Percentiles rank a stretch among this genome's conserved stretches.
Evolutionary conservation across 2,113 vertebrate genomes (phyloP).

Genomic region (Psilopsiagon aurifrons): DNA sequence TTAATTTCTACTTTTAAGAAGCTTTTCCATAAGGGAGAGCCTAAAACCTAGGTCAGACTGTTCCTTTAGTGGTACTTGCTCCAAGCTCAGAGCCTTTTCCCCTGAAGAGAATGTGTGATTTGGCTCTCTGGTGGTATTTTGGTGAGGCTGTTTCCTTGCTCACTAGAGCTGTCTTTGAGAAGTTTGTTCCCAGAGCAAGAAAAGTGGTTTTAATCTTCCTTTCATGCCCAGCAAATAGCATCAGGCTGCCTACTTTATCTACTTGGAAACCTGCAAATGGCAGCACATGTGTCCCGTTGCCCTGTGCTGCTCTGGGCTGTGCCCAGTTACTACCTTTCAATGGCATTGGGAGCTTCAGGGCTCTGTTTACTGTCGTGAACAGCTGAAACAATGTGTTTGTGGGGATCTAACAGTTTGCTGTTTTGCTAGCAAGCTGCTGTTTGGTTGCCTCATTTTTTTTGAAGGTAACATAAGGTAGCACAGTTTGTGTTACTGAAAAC

Average conservation of each 20-base stretch:
- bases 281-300: neutral
- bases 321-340: neutral
- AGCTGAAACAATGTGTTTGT: neutral
- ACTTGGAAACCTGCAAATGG: neutral
- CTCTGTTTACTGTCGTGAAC: neutral
- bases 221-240: neutral
- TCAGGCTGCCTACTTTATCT: neutral
- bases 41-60: neutral
- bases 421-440: neutral
- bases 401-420: neutral
- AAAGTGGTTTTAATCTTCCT: neutral
- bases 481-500: neutral
- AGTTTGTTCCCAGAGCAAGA: neutral
- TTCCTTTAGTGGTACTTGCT: neutral
- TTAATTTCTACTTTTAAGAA: neutral
- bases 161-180: neutral
- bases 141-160: neutral
- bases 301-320: neutral
- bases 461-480: neutral
- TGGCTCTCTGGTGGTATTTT: neutral
- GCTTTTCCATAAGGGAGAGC: neutral
- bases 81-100: neutral
- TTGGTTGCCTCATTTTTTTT: neutral
- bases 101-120: rapidly evolving
- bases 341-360: rapidly evolving